Base-by-base conservation (phyloP, 2,113 vertebrate genomes). In the Coregonus clupeaformis region DNA sequence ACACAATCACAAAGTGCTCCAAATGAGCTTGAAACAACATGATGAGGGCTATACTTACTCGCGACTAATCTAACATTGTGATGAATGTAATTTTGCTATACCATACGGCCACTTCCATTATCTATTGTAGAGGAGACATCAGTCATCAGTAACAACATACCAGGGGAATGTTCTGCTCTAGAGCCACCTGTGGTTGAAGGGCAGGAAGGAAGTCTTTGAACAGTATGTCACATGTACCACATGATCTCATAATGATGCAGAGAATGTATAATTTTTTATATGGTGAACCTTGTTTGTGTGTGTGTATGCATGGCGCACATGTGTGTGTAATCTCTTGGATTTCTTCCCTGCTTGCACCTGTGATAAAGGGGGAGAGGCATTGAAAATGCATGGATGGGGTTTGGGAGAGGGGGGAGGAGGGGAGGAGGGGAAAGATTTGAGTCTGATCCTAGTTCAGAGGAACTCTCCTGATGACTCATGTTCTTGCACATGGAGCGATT, bases 391-490 rank as follows among this genome's bases (percentile, higher is more conserved):
- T 55, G 16, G 29, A 49, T 5, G 52, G 73, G 42, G 18, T 20
- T 13, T 67, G 59, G 57, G 27, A 68, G 29, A 25, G 52, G 68
- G 32, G 77, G 75, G 65, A n/a, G n/a, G n/a, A n/a, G 27, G 20
- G 59, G 29, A n/a, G n/a, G 25, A 29, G 57, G 32, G 20, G 71
- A n/a, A 25, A 66, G 76, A 73, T 62, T 76, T 80, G 85, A 80
- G 88, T 84, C 84, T 87, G 87, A 87, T 85, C 78, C 87, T 85
- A 86, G 86, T 89, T 89, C 84, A 88, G 84, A 89, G 79, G 78
- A 89, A 86, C 85, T 86, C 84, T 77, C 20, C 71, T 80, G 78
- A 86, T 92, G 91, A 92, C 88, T 92, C 91, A 92, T 90, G 77
- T 82, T 76, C 76, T 87, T 90, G 79, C 90, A 89, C 89, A 91